Conservation (phyloP, 2,113 vertebrate species). For the Catharus bicknelli region DNA sequence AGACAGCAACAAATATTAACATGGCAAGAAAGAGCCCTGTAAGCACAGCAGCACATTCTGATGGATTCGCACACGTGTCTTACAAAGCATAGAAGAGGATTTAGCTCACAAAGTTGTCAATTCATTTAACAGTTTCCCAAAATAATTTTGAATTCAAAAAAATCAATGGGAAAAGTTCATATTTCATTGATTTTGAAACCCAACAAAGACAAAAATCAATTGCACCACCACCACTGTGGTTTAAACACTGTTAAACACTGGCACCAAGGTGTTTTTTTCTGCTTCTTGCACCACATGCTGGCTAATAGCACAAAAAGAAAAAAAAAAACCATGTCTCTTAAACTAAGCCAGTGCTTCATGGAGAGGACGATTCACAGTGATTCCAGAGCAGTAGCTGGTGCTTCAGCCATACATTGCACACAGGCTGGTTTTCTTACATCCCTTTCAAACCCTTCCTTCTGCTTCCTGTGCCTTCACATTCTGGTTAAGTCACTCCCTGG, state of each 20-base stretch:
- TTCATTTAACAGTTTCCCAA: constrained; percentile 40
- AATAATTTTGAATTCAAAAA: constrained; percentile 24
- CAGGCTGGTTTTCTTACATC: neutral
- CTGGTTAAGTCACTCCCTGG: neutral
- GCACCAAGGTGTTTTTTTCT: neutral
- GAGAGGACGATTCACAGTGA: fast-evolving
- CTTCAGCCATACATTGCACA: fast-evolving
- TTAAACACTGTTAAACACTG: constrained; percentile 1
- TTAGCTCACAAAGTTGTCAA: neutral
- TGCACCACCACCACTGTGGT: neutral
- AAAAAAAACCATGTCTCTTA: neutral
- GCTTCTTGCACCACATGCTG: neutral
- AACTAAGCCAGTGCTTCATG: neutral
- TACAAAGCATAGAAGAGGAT: neutral
- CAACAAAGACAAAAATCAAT: constrained; percentile 38
- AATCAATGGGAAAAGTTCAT: constrained; percentile 25
- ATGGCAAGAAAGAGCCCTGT: neutral
- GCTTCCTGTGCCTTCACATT: neutral
- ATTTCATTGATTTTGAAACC: constrained; percentile 41
- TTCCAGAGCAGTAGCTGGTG: neutral
- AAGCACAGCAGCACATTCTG: neutral
- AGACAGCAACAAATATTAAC: neutral
- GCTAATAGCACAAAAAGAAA: neutral
- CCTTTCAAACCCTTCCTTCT: neutral
- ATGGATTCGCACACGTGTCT: neutral